Conservation (phyloP, 2,888 invertebrate species). For the Hirtodrosophila cameraria region DNA sequence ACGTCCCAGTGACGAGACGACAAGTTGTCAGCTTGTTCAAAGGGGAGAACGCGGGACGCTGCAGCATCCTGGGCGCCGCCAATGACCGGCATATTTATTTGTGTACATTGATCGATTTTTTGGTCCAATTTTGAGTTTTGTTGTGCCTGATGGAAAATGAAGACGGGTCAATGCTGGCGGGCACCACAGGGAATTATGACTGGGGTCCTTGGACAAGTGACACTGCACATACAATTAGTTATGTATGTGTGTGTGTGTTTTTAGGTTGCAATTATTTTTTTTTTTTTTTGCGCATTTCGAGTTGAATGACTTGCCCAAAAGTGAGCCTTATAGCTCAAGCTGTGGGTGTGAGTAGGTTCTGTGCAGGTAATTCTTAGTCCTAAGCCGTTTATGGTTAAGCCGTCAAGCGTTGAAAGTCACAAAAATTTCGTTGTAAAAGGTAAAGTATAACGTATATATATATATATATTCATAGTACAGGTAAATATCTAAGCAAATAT, state of each 20-base stretch:
- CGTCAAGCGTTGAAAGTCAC: slow-evolving; percentile 70
- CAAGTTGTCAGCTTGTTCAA: slow-evolving; percentile 34
- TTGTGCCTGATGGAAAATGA: slow-evolving; percentile 12
- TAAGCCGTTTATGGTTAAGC: slow-evolving; percentile 58
- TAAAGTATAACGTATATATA: slow-evolving; percentile 36
- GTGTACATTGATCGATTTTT: slow-evolving; percentile 55
- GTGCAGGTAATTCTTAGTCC: slow-evolving; percentile 36
- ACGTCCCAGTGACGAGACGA: slow-evolving; percentile 50
- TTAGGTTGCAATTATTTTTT: not conserved
- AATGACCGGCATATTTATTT: slow-evolving; percentile 69
- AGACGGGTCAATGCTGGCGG: slow-evolving; percentile 9
- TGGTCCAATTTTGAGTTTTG: slow-evolving; percentile 5
- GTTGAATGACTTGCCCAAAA: slow-evolving; percentile 47
- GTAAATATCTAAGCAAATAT: slow-evolving; percentile 37
- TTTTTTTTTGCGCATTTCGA: slow-evolving; percentile 1
- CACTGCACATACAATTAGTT: not conserved
- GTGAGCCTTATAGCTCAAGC: not conserved
- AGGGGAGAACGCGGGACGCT: not conserved
- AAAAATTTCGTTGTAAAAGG: slow-evolving; percentile 30
- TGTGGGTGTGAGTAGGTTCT: slow-evolving; percentile 40
- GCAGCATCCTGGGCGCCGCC: slow-evolving; percentile 26
- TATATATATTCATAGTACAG: slow-evolving; percentile 30
- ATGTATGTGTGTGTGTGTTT: too few relatives aligned
- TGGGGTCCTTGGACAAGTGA: slow-evolving; percentile 15
- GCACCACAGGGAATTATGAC: slow-evolving; percentile 14